Percentiles rank a stretch among this genome's conserved stretches.
These are phyloP conservation scores for Dorcus parallelipipedus DNA, from an alignment of 2,888 invertebrate genomes.

Conservation along the genomic window DNA sequence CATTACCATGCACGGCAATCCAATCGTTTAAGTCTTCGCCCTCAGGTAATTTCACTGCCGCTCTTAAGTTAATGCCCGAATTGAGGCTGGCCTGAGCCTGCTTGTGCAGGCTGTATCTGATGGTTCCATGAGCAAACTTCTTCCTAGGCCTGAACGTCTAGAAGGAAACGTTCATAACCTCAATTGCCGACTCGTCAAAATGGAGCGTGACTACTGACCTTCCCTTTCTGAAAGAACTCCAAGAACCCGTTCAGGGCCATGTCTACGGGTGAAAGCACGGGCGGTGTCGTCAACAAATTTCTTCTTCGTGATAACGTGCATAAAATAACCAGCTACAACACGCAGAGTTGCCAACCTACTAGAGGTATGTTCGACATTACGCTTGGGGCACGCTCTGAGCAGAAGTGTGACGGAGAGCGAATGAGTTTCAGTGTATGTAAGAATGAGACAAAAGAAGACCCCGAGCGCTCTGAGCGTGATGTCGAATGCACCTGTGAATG, in stretches of 20 bases:
- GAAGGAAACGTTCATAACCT: slow-evolving; percentile 12
- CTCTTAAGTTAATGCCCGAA: slow-evolving; percentile 81
- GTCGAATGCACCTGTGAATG: too few species aligned
- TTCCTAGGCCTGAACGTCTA: slow-evolving; percentile 91
- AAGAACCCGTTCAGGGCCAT: slow-evolving; percentile 66
- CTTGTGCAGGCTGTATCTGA: slow-evolving; percentile 83
- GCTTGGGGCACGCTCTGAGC: too few species aligned
- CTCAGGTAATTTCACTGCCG: slow-evolving; percentile 76
- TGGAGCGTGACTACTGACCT: slow-evolving; percentile 50
- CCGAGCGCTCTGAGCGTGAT: too few species aligned
- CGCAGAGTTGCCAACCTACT: too few species aligned
- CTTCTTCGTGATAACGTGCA: too few species aligned
- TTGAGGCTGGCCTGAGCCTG: slow-evolving; percentile 88
- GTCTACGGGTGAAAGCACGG: too few species aligned
- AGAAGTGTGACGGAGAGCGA: too few species aligned
- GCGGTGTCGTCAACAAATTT: too few species aligned
- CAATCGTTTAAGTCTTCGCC: slow-evolving; percentile 87
- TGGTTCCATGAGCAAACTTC: slow-evolving; percentile 80
- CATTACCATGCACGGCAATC: slow-evolving; percentile 85
- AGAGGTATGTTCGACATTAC: too few species aligned
- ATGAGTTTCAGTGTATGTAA: too few species aligned
- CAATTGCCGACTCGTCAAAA: background rate
- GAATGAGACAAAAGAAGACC: too few species aligned
- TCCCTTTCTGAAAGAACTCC: slow-evolving; percentile 76
- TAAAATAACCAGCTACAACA: too few species aligned